phyloP scores from a whole-genome alignment of 2,888 invertebrate genomes.

The Eupithecia dodoneata region DNA sequence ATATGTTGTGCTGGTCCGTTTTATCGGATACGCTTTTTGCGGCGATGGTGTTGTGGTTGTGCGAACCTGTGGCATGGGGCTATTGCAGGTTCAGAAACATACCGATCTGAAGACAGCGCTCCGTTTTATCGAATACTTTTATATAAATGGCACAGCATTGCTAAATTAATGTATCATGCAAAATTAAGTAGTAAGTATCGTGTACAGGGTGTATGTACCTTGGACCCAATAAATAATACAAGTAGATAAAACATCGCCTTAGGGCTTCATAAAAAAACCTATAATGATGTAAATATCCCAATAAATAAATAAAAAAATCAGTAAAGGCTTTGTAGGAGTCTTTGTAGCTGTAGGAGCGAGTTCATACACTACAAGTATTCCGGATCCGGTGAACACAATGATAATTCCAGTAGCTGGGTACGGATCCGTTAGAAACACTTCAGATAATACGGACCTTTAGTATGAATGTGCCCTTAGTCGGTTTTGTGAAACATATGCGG shows the following conservation, averaged over 20 bases:
- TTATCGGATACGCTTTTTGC: background rate
- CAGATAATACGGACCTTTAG: background rate
- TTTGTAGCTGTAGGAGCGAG: background rate
- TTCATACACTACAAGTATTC: background rate
- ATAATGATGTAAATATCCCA: too few species aligned
- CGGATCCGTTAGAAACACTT: background rate
- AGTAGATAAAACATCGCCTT: too few species aligned
- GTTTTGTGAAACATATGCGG: background rate
- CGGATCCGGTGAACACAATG: background rate
- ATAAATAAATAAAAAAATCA: too few species aligned
- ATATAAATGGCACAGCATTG: too few species aligned
- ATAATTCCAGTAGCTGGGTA: background rate
- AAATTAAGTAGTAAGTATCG: too few species aligned
- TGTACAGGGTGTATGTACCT: too few species aligned
- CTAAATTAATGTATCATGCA: too few species aligned
- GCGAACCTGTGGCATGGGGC: background rate
- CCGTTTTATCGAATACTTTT: background rate
- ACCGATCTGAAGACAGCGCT: background rate
- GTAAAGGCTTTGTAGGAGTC: background rate
- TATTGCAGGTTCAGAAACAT: background rate
- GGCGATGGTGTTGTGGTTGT: background rate
- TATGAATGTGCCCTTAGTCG: background rate
- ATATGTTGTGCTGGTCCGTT: background rate
- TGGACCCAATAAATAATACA: too few species aligned
- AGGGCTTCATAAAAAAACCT: too few species aligned